These are phyloP conservation scores for Rotaria socialis DNA, from an alignment of 2,888 invertebrate genomes.

Conservation along the genomic window DNA sequence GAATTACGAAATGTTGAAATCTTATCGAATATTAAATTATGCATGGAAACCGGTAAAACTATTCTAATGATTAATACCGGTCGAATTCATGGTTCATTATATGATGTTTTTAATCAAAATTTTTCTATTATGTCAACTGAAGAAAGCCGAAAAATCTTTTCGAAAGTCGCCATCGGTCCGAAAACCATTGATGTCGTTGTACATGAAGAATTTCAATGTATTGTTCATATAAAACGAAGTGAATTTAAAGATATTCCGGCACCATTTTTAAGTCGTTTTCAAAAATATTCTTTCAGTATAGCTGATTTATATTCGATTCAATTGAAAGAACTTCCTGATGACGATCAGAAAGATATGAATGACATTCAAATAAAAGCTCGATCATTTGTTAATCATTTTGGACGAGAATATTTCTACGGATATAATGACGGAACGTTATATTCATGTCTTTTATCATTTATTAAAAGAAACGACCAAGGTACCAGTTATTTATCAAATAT, in stretches of 20 bases:
- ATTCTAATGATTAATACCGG: conserved; percentile 15
- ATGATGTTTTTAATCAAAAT: conserved; percentile 37
- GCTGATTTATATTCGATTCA: neutral
- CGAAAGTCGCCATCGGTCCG: neutral
- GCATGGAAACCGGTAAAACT: conserved; percentile 20
- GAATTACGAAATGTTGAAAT: conserved; percentile 29
- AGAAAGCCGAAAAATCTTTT: conserved; percentile 14
- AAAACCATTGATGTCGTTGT: conserved; percentile 4
- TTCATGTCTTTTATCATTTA: conserved; percentile 24
- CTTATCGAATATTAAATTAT: conserved; percentile 12
- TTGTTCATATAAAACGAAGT: conserved; percentile 15
- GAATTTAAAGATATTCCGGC: neutral
- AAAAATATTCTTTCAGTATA: conserved; percentile 14
- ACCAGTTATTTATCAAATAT: neutral
- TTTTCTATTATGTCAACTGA: neutral
- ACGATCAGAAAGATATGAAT: neutral
- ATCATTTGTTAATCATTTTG: conserved; percentile 22
- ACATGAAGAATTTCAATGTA: conserved; percentile 36
- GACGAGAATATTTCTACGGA: neutral
- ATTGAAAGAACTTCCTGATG: neutral
- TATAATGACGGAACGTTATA: neutral
- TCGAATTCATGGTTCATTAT: conserved; percentile 6
- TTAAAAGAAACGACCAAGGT: neutral
- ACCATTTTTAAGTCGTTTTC: conserved; percentile 30
- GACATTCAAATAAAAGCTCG: neutral